phyloP scores from a whole-genome alignment of 2,113 vertebrate species.

The Pteropus alecto region DNA sequence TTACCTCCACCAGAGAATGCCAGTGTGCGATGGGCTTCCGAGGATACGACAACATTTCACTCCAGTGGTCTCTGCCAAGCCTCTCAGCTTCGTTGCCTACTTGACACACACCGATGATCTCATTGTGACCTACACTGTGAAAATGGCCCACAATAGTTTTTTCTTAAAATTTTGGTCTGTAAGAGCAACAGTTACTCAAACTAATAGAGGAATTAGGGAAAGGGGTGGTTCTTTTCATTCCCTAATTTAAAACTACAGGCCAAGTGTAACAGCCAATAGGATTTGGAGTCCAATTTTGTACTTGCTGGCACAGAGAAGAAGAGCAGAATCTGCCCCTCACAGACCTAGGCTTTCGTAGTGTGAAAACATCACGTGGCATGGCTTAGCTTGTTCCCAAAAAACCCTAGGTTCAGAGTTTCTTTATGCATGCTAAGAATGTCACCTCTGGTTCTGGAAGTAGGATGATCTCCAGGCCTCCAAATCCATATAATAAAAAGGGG shows the following conservation, averaged over 20 bases:
- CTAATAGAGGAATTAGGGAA: not conserved
- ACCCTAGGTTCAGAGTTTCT: not conserved
- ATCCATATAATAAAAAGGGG: not conserved
- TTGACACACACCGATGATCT: constrained; percentile 98
- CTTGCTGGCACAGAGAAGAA: not conserved
- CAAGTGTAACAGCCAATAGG: not conserved
- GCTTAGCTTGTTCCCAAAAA: not conserved
- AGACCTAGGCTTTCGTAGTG: not conserved
- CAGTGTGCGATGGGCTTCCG: constrained; percentile 98
- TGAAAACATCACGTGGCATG: not conserved
- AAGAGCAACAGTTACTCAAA: constrained; percentile 41
- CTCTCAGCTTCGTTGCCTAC: constrained; percentile 95
- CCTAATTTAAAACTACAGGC: not conserved
- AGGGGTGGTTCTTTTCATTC: not conserved
- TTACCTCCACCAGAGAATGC: constrained; percentile 98
- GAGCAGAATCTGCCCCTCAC: not conserved
- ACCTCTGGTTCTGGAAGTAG: not conserved
- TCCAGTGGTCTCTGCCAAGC: constrained; percentile 97
- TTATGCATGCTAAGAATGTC: not conserved
- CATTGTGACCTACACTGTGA: constrained; percentile 99
- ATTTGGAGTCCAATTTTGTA: not conserved
- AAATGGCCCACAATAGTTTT: constrained; percentile 86
- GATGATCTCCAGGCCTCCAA: not conserved
- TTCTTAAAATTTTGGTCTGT: constrained; percentile 83
- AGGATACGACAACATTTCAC: constrained; percentile 97